These are phyloP conservation scores for Apteryx mantelli DNA, from an alignment of 2,113 vertebrate species.

Conservation along the genomic window DNA sequence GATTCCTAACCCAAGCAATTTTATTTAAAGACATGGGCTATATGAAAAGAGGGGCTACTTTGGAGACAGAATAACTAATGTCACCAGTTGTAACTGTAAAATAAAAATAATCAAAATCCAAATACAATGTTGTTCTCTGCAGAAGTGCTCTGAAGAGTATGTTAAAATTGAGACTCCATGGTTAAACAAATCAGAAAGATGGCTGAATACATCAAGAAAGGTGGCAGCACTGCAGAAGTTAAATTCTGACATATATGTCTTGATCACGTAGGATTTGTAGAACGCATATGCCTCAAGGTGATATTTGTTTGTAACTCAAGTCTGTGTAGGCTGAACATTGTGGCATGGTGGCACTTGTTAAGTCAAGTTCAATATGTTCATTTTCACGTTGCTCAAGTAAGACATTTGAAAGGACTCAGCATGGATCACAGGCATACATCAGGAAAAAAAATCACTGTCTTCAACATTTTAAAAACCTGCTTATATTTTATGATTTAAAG, in stretches of 20 bases:
- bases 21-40: neutral
- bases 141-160: neutral
- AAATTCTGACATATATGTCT: slow-evolving; percentile 31
- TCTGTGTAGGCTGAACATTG: slow-evolving; percentile 13
- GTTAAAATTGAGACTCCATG: neutral
- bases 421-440: neutral
- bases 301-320: slow-evolving; percentile 41
- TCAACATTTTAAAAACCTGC: neutral
- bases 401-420: neutral
- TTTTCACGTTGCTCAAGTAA: neutral
- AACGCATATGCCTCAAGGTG: slow-evolving; percentile 13
- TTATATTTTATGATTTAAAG: neutral
- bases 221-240: neutral
- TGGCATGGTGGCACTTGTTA: slow-evolving; percentile 44
- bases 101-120: neutral
- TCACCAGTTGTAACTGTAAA: neutral
- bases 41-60: neutral
- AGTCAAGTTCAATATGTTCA: slow-evolving; percentile 56
- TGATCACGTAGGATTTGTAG: neutral
- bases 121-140: neutral
- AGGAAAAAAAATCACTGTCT: neutral
- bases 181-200: neutral
- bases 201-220: neutral
- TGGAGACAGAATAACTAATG: neutral
- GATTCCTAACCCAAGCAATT: neutral